Evolutionary conservation across 2,888 invertebrate species (phyloP), one percentile per base, ranked within the genome.

Genomic region (Acronicta alni): DNA sequence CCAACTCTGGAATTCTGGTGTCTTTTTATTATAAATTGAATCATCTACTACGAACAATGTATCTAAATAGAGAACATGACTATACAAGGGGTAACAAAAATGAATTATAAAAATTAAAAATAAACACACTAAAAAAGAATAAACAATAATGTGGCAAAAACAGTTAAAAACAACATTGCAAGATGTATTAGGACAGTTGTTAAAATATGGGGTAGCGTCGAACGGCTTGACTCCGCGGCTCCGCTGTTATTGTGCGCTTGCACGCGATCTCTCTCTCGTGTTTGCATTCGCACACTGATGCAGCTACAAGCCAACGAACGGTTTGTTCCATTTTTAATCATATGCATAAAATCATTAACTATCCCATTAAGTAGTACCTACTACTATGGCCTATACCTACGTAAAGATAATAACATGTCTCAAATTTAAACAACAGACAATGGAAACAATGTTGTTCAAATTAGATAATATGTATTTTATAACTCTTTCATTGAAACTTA

Each of bases 111-210:
- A 93, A 93, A 93, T 93, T 87, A 91, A 93, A 93, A 90, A 89
- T 89, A 92, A 94, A 94, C 90, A 92, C 80, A 84, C 75, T 79
- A 89, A 89, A 73, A 90, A 89, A 86, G 88, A 87, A 89, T 88
- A 91, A 93, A 93, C 89, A 92, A 89, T 89, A 90, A 89, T 89
- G 87, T 91, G 87, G 91, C 90, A 90, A 90, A 92, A 92, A 93
- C 92, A 92, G 89, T 92, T 92, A 90, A 93, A 93, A 93, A 93
- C 89, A 94, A 94, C 92, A 94, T 93, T 92, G 93, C 91, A 92
- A 93, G 94, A 94, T 94, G 93, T 92, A 94, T 93, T 93, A 93
- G 94, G 93, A 94, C 94, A 94, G 94, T 94, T 94, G 94, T 94
- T 94, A 94, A 94, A 94, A 94, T 93, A 94, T 93, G 89, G 94